These are phyloP conservation scores for Tanypteryx hageni DNA, from an alignment of 2,888 invertebrate genomes.

Conservation along the genomic window DNA sequence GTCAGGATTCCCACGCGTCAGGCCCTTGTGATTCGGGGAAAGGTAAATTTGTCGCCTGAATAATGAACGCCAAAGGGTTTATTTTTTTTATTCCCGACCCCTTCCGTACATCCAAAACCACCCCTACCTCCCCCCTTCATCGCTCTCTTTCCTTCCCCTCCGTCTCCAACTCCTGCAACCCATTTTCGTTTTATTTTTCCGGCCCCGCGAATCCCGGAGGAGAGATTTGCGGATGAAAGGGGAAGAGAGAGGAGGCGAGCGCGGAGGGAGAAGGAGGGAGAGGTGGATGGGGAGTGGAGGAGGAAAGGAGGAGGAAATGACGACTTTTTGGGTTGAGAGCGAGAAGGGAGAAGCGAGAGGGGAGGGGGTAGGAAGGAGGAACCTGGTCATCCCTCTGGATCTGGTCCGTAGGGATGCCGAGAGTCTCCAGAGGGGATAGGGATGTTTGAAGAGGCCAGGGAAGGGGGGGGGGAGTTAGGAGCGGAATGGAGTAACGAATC, in stretches of 20 bases:
- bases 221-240: conserved; percentile 62
- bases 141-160: not conserved
- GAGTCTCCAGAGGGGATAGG: not conserved
- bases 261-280: not conserved
- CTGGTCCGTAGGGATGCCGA: not conserved
- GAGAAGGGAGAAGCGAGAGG: not conserved
- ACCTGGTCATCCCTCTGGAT: conserved; percentile 46
- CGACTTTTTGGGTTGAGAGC: conserved; percentile 23
- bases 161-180: not conserved
- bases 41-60: conserved; percentile 64
- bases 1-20: conserved; percentile 55
- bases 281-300: not conserved
- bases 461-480: not conserved
- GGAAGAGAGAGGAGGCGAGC: not conserved
- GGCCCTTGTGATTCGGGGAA: conserved; percentile 34
- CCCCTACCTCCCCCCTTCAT: not conserved
- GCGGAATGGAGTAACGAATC: conserved; percentile 30
- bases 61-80: conserved; percentile 60
- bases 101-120: conserved; percentile 28
- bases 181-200: conserved; percentile 50
- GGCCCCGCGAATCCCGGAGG: conserved; percentile 54
- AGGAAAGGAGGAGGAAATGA: conserved; percentile 41
- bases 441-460: not conserved
- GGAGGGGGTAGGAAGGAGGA: not conserved
- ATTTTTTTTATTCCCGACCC: conserved; percentile 57